Evolutionary conservation across 2,888 invertebrate species (phyloP).

Genomic region (Octodonta nipae): DNA sequence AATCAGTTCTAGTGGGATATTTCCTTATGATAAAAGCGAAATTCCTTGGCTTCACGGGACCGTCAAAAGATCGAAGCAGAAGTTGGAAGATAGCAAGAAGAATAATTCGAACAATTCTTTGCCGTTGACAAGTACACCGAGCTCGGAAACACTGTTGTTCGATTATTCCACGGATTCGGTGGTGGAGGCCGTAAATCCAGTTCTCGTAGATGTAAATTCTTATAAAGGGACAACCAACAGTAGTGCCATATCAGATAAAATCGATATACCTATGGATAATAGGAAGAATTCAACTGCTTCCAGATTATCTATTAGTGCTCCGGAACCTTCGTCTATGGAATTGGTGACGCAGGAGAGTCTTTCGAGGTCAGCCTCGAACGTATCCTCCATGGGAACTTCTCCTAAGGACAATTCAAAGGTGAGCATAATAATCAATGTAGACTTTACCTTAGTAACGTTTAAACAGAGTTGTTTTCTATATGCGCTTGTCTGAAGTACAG

Average conservation of each 20-base stretch:
- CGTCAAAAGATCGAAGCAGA: constrained; percentile 56
- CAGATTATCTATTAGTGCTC: constrained; percentile 46
- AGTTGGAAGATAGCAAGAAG: constrained; percentile 41
- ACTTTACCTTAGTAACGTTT: too few relatives aligned
- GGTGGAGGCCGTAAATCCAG: constrained; percentile 17
- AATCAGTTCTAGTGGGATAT: constrained; percentile 36
- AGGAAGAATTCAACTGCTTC: constrained; percentile 4
- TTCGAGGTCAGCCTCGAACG: constrained; percentile 30
- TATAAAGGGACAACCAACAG: constrained; percentile 26
- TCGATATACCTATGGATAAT: constrained; percentile 34
- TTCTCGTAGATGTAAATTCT: constrained; percentile 19
- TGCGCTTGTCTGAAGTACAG: too few relatives aligned
- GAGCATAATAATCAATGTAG: too few relatives aligned
- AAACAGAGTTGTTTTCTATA: too few relatives aligned
- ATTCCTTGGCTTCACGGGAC: constrained; percentile 56
- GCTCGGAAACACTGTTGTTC: constrained; percentile 26
- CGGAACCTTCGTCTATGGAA: constrained; percentile 41
- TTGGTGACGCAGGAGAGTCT: constrained; percentile 24
- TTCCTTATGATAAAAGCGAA: constrained; percentile 45
- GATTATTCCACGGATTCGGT: constrained; percentile 14
- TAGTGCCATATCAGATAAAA: constrained; percentile 48
- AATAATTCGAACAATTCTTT: constrained; percentile 16
- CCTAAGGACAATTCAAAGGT: too few relatives aligned
- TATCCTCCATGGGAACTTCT: constrained; percentile 27
- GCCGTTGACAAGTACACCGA: constrained; percentile 27